These are phyloP conservation scores for Temnothorax curvispinosus DNA, from an alignment of 1,140 invertebrate species.

Conservation along the genomic window DNA sequence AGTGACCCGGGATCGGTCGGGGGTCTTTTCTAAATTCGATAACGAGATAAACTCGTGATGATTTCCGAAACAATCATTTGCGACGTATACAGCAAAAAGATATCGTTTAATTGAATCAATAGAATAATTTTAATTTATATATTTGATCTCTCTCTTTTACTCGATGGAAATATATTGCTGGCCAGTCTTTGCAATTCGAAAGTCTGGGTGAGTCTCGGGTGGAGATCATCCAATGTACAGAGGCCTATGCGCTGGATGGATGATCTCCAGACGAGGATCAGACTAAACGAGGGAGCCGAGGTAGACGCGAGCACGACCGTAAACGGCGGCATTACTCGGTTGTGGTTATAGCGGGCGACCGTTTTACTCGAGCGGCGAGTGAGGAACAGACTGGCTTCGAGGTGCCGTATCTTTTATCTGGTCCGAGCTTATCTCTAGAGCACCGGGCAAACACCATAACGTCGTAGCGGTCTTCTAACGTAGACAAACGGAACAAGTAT, in stretches of 20 bases:
- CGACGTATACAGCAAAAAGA: neutral
- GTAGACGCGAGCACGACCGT: conserved; percentile 13
- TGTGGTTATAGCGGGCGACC: neutral
- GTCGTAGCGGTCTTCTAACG: neutral
- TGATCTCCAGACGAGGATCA: conserved; percentile 12
- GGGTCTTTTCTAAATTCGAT: neutral
- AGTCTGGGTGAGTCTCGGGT: neutral
- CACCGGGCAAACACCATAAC: conserved; percentile 12
- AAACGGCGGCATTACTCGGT: conserved; percentile 24
- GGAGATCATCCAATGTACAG: neutral
- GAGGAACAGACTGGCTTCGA: conserved; percentile 37
- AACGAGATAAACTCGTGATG: neutral
- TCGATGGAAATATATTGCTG: neutral
- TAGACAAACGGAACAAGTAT: neutral
- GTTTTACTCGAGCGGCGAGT: conserved; percentile 24
- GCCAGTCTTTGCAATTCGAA: neutral
- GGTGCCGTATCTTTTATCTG: conserved; percentile 52
- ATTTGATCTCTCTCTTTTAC: neutral
- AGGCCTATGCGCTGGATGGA: neutral
- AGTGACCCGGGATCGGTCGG: neutral
- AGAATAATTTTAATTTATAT: neutral
- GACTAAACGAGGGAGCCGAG: conserved; percentile 32
- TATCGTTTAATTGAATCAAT: neutral
- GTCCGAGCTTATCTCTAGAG: conserved; percentile 26
- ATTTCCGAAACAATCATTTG: neutral